Evolutionary conservation across 92 coral and sea anemone genomes (phyloP).

Genomic region (Ricordea florida): DNA sequence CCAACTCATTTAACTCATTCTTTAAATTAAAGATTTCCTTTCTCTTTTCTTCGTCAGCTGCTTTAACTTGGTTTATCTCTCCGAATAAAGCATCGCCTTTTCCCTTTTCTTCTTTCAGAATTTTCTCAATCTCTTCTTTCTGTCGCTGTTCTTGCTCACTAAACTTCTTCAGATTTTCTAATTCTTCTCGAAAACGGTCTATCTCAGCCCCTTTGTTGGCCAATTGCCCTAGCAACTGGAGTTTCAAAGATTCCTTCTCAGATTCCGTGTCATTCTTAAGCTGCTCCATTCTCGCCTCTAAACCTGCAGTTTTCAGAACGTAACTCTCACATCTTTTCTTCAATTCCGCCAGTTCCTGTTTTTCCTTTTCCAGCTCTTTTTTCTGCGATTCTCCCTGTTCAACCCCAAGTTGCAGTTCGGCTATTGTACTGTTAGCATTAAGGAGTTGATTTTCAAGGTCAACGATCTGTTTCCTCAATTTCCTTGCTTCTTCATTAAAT

Average conservation of each 20-base stretch:
- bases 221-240: background rate
- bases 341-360: constrained; percentile 2
- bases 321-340: constrained; percentile 16
- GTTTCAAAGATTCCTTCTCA: constrained; percentile 3
- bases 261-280: background rate
- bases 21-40: background rate
- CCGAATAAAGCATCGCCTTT: background rate
- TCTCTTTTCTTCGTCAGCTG: background rate
- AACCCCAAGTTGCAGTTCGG: constrained; percentile 52
- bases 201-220: background rate
- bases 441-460: constrained; percentile 53
- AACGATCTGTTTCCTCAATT: constrained; percentile 51
- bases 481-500: constrained; percentile 60
- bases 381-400: constrained; percentile 25
- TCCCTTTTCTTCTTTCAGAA: background rate
- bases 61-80: constrained; percentile 26
- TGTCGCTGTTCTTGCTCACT: constrained; percentile 25
- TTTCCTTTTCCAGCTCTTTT: constrained; percentile 10
- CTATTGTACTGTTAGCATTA: constrained; percentile 37
- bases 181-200: background rate
- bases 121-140: constrained; percentile 36
- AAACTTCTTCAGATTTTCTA: constrained; percentile 6
- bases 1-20: constrained; percentile 30
- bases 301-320: background rate
- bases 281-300: background rate